Evolutionary conservation across 30 jellyfish, hydroid and myxozoan species (phyloP), one percentile per base, ranked within the genome.

Genomic region (Nemopilema nomurai): DNA sequence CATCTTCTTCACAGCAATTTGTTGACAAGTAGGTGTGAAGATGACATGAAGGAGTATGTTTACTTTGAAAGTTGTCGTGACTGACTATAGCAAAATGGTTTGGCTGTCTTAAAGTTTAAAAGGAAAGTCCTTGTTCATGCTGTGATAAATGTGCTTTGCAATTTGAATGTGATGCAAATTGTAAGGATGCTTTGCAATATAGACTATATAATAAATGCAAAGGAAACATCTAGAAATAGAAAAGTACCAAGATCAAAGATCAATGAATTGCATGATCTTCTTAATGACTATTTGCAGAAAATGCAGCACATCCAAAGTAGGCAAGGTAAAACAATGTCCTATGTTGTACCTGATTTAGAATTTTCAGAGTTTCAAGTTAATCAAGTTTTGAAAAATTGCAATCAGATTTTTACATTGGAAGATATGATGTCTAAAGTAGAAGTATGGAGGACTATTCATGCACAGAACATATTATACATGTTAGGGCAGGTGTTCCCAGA

Each of bases 361-460:
- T 79, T 79, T 41, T 51, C 89, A 19, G 89, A 79, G 51, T 29
- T 62, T 41, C 89, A 57, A 62, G 89, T 79, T 1, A 26, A 65
- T 63, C 89, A 79, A 63, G 81, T 79, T 79, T 18, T 79, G 80
- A 66, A 22, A 63, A 57, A 79, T 79, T 63, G 79, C 49, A 57
- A 63, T 63, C 67, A 79, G 69, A 63, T 79, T 0, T 79, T 79
- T 28, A 79, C 79, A 28, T 27, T 79, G 80, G 80, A 79, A 79
- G 89, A 79, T 79, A 69, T 79, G 66, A 79, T 62, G 80, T n/a
- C 80, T 22, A 27, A 66, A 8, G 89, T 63, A 51, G 89, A 79
- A 66, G 80, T 79, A 23, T 79, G 89, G 89, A 63, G 89, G 67
- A 79, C 83, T 17, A 73, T 41, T 4, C 83, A 73, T 32, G 83